These are phyloP conservation scores for Gambusia yucatana DNA, from an alignment of 2,797 vertebrate genomes.

Conservation along the genomic window DNA sequence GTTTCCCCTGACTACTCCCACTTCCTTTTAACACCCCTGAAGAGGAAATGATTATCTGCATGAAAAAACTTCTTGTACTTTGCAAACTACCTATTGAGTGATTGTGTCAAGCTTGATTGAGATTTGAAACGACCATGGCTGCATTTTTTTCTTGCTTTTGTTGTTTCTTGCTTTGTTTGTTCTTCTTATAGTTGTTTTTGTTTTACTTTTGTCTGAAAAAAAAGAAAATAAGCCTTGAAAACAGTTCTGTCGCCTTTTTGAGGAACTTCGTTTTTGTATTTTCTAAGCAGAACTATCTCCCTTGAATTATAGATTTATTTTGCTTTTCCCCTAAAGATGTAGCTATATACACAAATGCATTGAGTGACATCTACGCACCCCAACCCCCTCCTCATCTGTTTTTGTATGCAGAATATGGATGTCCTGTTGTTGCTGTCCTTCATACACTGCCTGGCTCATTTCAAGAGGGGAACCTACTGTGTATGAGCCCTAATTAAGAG, in stretches of 20 bases:
- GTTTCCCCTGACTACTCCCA: slow-evolving; percentile 83
- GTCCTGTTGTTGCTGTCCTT: slow-evolving; percentile 89
- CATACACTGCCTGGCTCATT: slow-evolving; percentile 91
- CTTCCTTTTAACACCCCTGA: slow-evolving; percentile 81
- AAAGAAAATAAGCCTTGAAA: slow-evolving; percentile 79
- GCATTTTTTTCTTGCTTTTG: slow-evolving; percentile 94
- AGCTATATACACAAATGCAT: slow-evolving; percentile 85
- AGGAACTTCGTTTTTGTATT: slow-evolving; percentile 85
- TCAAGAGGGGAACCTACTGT: slow-evolving; percentile 84
- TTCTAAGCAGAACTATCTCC: slow-evolving; percentile 84
- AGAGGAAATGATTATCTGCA: slow-evolving; percentile 91
- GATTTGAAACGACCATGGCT: slow-evolving; percentile 94
- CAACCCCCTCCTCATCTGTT: slow-evolving; percentile 77
- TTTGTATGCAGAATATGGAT: slow-evolving; percentile 87
- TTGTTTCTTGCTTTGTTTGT: slow-evolving; percentile 89
- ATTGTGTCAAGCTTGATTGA: slow-evolving; percentile 96
- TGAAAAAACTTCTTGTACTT: slow-evolving; percentile 92
- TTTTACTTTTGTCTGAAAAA: slow-evolving; percentile 85
- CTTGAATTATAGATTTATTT: slow-evolving; percentile 82
- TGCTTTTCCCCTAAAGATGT: slow-evolving; percentile 81
- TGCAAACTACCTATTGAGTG: slow-evolving; percentile 97
- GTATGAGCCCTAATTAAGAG: slow-evolving; percentile 80
- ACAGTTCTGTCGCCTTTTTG: slow-evolving; percentile 83
- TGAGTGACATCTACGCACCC: slow-evolving; percentile 84
- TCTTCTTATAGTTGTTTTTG: slow-evolving; percentile 83